Evolutionary conservation across 2,888 invertebrate species (phyloP).

Genomic region (Cephus rjabovi): DNA sequence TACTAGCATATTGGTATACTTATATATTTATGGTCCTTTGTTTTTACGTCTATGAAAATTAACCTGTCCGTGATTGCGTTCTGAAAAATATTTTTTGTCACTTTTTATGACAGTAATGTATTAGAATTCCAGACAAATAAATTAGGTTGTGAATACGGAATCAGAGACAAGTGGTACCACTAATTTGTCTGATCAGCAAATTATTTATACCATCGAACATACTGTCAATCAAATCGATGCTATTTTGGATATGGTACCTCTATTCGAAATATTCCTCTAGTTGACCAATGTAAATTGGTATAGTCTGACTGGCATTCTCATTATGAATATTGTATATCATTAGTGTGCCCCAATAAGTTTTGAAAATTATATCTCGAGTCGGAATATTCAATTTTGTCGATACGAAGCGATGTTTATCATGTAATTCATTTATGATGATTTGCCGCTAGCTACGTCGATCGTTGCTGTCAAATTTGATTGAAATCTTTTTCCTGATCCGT

Average conservation of each 20-base stretch:
- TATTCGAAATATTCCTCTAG: background rate
- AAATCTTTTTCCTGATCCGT: background rate
- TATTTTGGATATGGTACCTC: background rate
- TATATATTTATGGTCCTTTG: background rate
- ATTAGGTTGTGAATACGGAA: background rate
- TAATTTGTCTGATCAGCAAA: background rate
- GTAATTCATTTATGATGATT: background rate
- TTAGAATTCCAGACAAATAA: background rate
- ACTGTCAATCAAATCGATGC: background rate
- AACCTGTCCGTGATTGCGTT: background rate
- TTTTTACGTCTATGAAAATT: background rate
- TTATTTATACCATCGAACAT: background rate
- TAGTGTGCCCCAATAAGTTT: constrained; percentile 23
- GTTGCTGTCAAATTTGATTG: background rate
- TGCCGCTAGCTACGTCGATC: background rate
- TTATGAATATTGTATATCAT: constrained; percentile 54
- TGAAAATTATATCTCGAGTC: background rate
- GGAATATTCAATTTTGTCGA: background rate
- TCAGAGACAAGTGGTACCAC: background rate
- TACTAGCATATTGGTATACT: background rate
- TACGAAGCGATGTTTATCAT: background rate
- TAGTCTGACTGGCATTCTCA: constrained; percentile 39
- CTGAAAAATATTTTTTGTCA: background rate
- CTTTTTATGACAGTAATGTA: background rate
- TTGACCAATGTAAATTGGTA: background rate